Base-by-base conservation (phyloP, 2,888 invertebrate species). In the Pemphredon lugubris region DNA sequence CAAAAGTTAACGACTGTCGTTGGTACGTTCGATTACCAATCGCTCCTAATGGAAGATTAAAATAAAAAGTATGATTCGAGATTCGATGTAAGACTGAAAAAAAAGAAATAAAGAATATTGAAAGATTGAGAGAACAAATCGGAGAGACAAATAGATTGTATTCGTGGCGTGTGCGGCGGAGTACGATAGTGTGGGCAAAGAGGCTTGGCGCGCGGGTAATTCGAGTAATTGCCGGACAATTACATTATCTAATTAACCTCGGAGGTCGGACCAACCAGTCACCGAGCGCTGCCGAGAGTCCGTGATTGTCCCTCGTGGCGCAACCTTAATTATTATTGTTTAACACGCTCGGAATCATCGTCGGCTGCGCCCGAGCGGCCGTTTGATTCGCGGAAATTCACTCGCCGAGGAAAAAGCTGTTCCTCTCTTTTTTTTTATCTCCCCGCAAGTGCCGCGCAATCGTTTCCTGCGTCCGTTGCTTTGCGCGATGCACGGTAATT, bases 191-290 rank as follows among this genome's bases (percentile, higher is more conserved):
- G 26, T 26, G 26, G 26, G 6, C 32, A 60, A n/a, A 73, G 77
- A 79, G 82, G 83, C 79, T 83, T 77, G 83, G 83, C 82, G 81
- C 84, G 82, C 84, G 80, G 81, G 82, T 86, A 88, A 88, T 87
- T 87, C 83, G 81, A 81, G 84, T 88, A 88, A 88, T 88, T 88
- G 84, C 82, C 81, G 80, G 83, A 88, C 88, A 88, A 88, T 89
- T 89, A 87, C 88, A 88, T 88, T 88, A 89, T 88, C 88, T 87
- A 88, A 89, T 89, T 88, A 89, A 88, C 87, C 88, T 83, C 82
- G 82, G 86, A 83, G 87, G 87, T 86, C 86, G 86, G 68, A 72
- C 65, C 74, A 74, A 83, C 78, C 68, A 79, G 79, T 81, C 78
- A 68, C 73, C 63, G 57, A 51, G 48, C 65, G 69, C 64, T 57